Evolutionary conservation across 1,140 invertebrate genomes (phyloP).

Genomic region (Rhagoletis pomonella): DNA sequence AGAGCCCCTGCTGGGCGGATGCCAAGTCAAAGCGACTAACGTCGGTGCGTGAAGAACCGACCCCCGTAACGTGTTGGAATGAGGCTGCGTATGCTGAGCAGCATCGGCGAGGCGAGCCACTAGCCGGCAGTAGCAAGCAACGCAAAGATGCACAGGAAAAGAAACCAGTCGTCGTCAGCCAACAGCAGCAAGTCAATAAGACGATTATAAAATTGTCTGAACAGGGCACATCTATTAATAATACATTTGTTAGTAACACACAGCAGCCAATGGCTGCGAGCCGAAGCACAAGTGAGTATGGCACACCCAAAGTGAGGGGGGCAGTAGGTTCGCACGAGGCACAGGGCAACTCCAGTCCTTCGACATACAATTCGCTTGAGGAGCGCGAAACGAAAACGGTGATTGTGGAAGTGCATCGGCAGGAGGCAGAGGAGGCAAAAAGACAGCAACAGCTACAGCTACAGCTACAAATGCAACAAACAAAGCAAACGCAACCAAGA

Average conservation of each 20-base stretch:
- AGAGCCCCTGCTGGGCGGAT: constrained; percentile 79
- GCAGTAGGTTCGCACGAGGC: constrained; percentile 50
- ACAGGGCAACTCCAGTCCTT: constrained; percentile 61
- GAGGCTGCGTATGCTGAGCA: constrained; percentile 26
- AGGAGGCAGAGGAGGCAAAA: constrained; percentile 47
- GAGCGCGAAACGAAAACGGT: constrained; percentile 77
- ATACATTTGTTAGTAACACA: constrained; percentile 73
- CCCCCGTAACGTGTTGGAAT: constrained; percentile 28
- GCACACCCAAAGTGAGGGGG: not conserved
- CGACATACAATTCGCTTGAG: not conserved
- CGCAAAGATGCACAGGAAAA: constrained; percentile 22
- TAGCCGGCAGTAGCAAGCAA: not conserved
- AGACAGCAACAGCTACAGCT: constrained; percentile 52
- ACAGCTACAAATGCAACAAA: constrained; percentile 53
- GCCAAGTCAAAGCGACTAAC: constrained; percentile 78
- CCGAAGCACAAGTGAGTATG: not conserved
- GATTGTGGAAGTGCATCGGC: constrained; percentile 77
- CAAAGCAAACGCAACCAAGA: constrained; percentile 15
- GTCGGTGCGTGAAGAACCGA: constrained; percentile 78
- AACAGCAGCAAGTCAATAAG: constrained; percentile 76
- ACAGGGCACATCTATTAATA: constrained; percentile 80
- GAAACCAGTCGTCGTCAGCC: constrained; percentile 43
- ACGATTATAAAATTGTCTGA: constrained; percentile 82
- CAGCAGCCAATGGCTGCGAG: not conserved
- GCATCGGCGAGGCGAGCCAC: not conserved